These are phyloP conservation scores for Eptatretus burgeri DNA, from an alignment of 2,113 vertebrate genomes.

Conservation along the genomic window DNA sequence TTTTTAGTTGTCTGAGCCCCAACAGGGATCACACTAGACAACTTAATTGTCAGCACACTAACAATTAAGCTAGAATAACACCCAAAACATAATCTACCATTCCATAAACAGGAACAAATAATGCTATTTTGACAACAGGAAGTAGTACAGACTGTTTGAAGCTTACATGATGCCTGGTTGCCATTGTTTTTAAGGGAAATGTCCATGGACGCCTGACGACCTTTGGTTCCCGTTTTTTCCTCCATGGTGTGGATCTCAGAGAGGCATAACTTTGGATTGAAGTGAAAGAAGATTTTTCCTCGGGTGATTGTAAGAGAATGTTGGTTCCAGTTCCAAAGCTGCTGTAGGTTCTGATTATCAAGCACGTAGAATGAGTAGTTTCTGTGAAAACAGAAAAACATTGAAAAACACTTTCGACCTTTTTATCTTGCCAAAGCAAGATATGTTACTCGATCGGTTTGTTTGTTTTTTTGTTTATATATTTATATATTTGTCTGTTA, in stretches of 20 bases:
- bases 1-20: too few relatives aligned
- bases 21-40: too few relatives aligned
- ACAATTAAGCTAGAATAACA: too few relatives aligned
- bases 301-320: slow-evolving; percentile 21
- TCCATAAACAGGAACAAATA: too few relatives aligned
- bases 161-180: slow-evolving; percentile 28
- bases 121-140: too few relatives aligned
- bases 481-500: too few relatives aligned
- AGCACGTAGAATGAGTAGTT: slow-evolving; percentile 33
- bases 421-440: too few relatives aligned
- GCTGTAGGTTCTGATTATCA: slow-evolving; percentile 35
- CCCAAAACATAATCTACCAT: too few relatives aligned
- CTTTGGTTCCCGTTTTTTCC: slow-evolving; percentile 26
- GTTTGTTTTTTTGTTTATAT: too few relatives aligned
- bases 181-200: slow-evolving; percentile 36
- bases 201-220: slow-evolving; percentile 32
- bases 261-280: slow-evolving; percentile 35
- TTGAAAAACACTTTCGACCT: too few relatives aligned
- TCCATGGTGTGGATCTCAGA: slow-evolving; percentile 26
- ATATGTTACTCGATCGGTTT: too few relatives aligned
- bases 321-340: slow-evolving; percentile 25
- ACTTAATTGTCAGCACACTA: too few relatives aligned
- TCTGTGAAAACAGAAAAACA: slow-evolving; percentile 11
- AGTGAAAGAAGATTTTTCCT: slow-evolving; percentile 33
- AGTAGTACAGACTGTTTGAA: rapidly evolving